Base-by-base conservation (phyloP, 1,140 invertebrate genomes). In the Drosophila albomicans region DNA sequence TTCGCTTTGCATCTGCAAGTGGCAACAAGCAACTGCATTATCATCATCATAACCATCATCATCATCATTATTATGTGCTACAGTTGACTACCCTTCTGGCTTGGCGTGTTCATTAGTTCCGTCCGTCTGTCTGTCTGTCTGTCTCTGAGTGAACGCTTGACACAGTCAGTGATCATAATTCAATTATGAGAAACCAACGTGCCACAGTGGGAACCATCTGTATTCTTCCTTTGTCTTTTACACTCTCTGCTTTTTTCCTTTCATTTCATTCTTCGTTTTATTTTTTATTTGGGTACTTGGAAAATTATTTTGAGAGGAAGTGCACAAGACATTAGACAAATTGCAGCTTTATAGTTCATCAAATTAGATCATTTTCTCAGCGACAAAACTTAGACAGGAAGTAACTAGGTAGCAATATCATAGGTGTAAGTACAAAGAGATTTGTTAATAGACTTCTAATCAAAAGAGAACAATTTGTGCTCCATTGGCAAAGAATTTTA, bases 121-220 rank as follows among this genome's bases (percentile, higher is more conserved):
- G 20, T 25, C 20, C 20, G 20, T 25, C 20, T 3, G 20, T 25
- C 20, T 3, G 20, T 20, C 20, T 3, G 20, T 65, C 75, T 56
- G 62, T 35, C 25, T 35, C 15, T 59, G 46, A 46, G 13, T 35
- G 62, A 28, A 20, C 48, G 59, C 51, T 28, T 82, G 72, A 79
- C 80, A 84, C 72, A 77, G 68, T 87, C 76, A 54, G 66, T 72
- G 80, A 89, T 88, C 77, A 87, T 88, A 84, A 87, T 87, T 87
- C 73, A 87, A 87, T 88, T 87, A 87, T 78, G 56, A 49, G 56
- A 8, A 45, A 35, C 20, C 49, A 52, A 35, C 13, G 46, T 48
- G 13, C 6, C 59, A 72, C 46, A 63, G 63, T 78, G 75, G 54
- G 43, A 64, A 74, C 25, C 45, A 41, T 38, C 67, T 61, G 10